Base-by-base conservation (phyloP, 2,797 vertebrate species). In the Danio tinwini region DNA sequence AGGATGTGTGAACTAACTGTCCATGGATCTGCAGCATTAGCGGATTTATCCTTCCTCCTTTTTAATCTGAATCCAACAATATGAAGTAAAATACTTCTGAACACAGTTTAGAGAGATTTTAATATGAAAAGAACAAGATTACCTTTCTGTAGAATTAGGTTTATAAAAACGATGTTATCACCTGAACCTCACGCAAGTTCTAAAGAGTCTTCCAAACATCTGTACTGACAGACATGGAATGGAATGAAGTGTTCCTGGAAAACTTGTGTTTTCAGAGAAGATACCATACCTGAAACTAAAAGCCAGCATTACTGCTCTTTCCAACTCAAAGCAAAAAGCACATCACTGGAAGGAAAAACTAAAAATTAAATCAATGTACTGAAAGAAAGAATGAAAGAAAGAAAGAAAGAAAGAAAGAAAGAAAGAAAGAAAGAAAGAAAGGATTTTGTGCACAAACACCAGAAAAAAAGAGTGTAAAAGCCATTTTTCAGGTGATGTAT, bases 231-330 rank as follows among this genome's bases (percentile, higher is more conserved):
- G 44, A 74, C 16, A 59, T 8, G 19, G 8, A 73, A 73, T 62
- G 72, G 44, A 74, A 74, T 62, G 29, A 74, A 39, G 29, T 37
- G 44, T 62, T 74, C 71, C 45, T 74, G 21, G 56, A 62, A 74
- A 62, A 74, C 7, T 2, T 5, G 7, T 74, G 19, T 13, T 61
- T 74, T 49, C 42, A n/a, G 11, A 39, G 53, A 73, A 50, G 44
- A 49, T 5, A 0, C 19, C 44, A 47, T 61, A 74, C 71, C 53
- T 59, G 44, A 74, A 37, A 21, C 42, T 39, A 61, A 44, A 61
- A 19, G 71, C 10, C 71, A 74, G 10, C 9, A 47, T 61, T 37
- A 17, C 5, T 17, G 16, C 5, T 29, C 29, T 49, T 61, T 74
- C 9, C 55, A 61, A 21, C n/a, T 14, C 11, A 55, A 71, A 71